Base-by-base conservation (phyloP, 1,140 invertebrate genomes). In the Holcopasites calliopsidis region DNA sequence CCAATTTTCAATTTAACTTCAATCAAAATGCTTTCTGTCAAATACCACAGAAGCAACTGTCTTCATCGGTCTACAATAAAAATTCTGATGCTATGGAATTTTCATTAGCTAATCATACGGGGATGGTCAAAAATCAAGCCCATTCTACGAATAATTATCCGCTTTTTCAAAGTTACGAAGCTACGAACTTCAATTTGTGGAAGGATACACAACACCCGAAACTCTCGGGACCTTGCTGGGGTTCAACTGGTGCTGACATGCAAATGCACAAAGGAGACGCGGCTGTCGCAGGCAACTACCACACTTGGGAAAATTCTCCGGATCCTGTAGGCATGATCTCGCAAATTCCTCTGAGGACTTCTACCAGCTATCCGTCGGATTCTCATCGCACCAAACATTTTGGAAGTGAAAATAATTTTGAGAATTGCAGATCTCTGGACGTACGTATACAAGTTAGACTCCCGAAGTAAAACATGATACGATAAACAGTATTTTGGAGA, bases 201-300 rank as follows among this genome's bases (percentile, higher is more conserved):
- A 89, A 89, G 42, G 88, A 89, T 18, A 79, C 50, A 1, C 87
- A 85, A 26, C 84, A 82, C 7, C 82, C 88, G 3, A 86, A 87
- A 35, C 84, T 87, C 11, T 87, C 88, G 1, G 66, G 83, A 38
- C 77, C 85, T 13, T 88, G 89, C 83, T 90, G 89, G 89, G 82
- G 83, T 49, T 40, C 75, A 1, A 54, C 58, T 3, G 75, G 49
- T 47, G 71, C 74, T 7, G 28, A 38, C 13, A 57, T 26, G 54
- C 79, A 80, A 21, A 77, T 84, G 7, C 81, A 82, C 6, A 31
- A 38, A 10, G 89, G 89, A 47, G 86, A 88, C 26, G 69, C 76
- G 0, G 44, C 61, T 3, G 23, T 72, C 2, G 70, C 61, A 1
- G 86, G 88, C 40, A 82, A 72, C 16, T 89, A 86, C 55, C 85